Percentiles rank a stretch among this genome's conserved stretches.
Conservation (phyloP, 2,113 vertebrate species). For the Pyxicephalus adspersus region DNA sequence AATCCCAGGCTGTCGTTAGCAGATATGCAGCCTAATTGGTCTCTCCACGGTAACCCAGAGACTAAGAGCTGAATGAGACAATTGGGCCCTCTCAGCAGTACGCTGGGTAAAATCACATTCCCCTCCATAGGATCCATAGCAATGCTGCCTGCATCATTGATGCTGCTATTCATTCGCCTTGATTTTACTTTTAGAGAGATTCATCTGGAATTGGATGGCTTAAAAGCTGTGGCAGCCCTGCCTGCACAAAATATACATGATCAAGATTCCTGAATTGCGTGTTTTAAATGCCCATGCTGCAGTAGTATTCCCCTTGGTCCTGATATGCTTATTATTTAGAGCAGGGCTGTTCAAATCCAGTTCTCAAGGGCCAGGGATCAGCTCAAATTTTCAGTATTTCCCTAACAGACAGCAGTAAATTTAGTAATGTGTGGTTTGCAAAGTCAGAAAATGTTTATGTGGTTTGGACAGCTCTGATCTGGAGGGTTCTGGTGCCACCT, state of each 20-base stretch:
- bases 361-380: too few species aligned
- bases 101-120: slow-evolving; percentile 7
- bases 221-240: neutral
- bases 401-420: too few species aligned
- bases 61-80: slow-evolving; percentile 43
- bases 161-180: slow-evolving; percentile 18
- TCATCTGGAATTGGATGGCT: slow-evolving; percentile 14
- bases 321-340: too few species aligned
- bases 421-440: too few species aligned
- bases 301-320: neutral
- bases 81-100: slow-evolving; percentile 32
- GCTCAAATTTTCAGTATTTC: too few species aligned
- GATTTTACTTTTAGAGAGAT: slow-evolving; percentile 16
- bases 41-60: slow-evolving; percentile 38
- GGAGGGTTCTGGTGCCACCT: neutral
- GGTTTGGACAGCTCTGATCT: too few species aligned
- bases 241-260: neutral
- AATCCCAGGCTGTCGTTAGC: slow-evolving; percentile 32
- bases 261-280: neutral
- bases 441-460: too few species aligned
- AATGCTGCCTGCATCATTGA: slow-evolving; percentile 29
- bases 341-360: too few species aligned
- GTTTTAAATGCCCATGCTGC: neutral
- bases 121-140: slow-evolving; percentile 22
- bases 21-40: slow-evolving; percentile 49